Base-by-base conservation (phyloP, 2,888 invertebrate genomes). In the Chalcosyrphus nemorum region DNA sequence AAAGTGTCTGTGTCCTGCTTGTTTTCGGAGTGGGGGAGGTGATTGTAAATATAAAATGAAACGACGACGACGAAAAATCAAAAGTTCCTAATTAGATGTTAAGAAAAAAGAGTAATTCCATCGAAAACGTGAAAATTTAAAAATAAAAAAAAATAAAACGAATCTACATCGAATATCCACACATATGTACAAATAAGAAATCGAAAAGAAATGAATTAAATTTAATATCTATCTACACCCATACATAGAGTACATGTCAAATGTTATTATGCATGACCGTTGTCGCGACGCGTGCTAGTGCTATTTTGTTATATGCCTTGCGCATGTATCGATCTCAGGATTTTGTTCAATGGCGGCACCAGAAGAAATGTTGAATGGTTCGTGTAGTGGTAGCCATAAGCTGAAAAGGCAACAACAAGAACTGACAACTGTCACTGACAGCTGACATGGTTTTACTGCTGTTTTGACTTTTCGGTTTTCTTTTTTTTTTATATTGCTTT, bases 381-480 rank as follows among this genome's bases (percentile, higher is more conserved):
- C 27, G 15, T 75, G 50, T 50, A 57, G 15, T 65, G 27, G 50
- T 65, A 38, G 9, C 19, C 11, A 29, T 65, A 45, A 43, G 9
- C 15, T 52, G 13, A 65, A 70, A 35, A 24, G 45, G 50, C 66
- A 74, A 71, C 27, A 57, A 45, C 32, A 68, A 47, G 11, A 52
- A 45, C 17, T 50, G 59, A 61, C 32, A 78, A 80, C 65, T 66
- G 86, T 86, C 80, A 80, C 17, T 78, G 76, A 81, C 87, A 87
- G 86, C 87, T 86, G 87, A 87, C 84, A 84, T 72, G 63, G 77
- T 74, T 74, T 68, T 17, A 66, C 35, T 56, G 41, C 57, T 76
- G 50, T 70, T 77, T 57, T 63, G 63, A 70, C 38, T 17, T 56
- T 45, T 50, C 9, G 32, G 24, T 1, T 13, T 9, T 50, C 65